Base-by-base conservation (phyloP, 2,113 vertebrate genomes). In the Gracilinanus agilis region DNA sequence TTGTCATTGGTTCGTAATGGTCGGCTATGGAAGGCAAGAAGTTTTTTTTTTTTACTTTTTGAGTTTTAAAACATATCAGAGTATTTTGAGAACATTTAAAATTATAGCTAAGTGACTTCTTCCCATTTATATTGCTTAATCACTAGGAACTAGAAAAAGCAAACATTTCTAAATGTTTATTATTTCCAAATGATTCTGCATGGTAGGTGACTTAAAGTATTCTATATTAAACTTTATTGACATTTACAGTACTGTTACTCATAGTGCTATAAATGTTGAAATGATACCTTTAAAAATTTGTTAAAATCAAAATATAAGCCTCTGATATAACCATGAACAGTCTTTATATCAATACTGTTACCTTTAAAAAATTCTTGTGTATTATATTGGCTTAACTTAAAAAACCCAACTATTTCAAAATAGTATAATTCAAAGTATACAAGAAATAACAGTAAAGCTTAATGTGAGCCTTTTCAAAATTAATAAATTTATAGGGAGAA, bases 361-460 rank as follows among this genome's bases (percentile, higher is more conserved):
- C 23, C 19, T 24, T 95, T 95, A 92, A 95, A 93, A 94, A 13
- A 49, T 56, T 93, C 44, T 94, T 44, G 44, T 24, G 11, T 92
- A 93, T 89, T 95, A 16, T 95, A 10, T 95, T 44, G 88, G 44
- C 83, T 0, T 91, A 49, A 40, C 44, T 96, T 95, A 95, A 92
- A 95, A 93, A 95, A 95, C 95, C 94, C 55, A 95, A 91, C 55
- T 96, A 75, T 90, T 93, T 44, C n/a, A 92, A 90, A 94, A 40
- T 93, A 54, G 24, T n/a, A 21, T 96, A 24, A 94, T 95, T 83
- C 53, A 94, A 83, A 88, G 95, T 96, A 93, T 83, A 96, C 3
- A 89, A 90, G 61, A 24, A 93, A 91, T 92, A 54, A 93, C 54
- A 55, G 54, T 89, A 93, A 91, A 44, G 49, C 93, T 97, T 58